Evolutionary conservation across 2,113 vertebrate species (phyloP), one percentile per base, ranked within the genome.

Genomic region (Salminus brasiliensis): DNA sequence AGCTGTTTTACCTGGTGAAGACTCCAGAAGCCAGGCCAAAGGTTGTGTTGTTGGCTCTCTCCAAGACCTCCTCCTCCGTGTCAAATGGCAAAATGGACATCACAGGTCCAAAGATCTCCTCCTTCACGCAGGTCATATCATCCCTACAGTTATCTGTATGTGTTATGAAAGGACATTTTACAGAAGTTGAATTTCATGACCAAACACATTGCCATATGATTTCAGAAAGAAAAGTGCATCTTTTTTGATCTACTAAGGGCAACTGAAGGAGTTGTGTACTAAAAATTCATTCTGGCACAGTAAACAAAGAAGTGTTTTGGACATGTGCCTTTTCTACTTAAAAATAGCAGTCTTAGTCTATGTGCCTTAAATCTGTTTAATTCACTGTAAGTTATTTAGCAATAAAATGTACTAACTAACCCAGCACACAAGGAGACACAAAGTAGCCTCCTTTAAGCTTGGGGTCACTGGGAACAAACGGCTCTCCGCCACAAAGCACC

Each of bases 101-200:
- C 27, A 99, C 98, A 0, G 98, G 98, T 2, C 97, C 98, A 16
- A 99, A 99, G 77, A 99, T 98, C 91, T 99, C 97, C 85, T 99
- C 97, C 83, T 94, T 96, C 80, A 99, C 97, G 67, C 96, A 98
- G 0, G 94, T 96, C 97, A 99, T 98, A 72, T 95, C 93, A 25
- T 99, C 98, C 0, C 75, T 95, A 91, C 97, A 99, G 88, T 96
- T 91, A 60, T 95, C 98, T 99, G 88, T 36, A 74, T 52, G 34
- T 29, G 30, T n/a, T n/a, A 59, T 3, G 25, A 6, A 0, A 0
- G 12, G 29, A 81, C 3, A 66, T 11, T 73, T 60, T 15, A 53
- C 43, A 55, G 2, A 10, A 3, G 7, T 34, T n/a, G 60, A 66
- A 52, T 3, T 18, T 53, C 57, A 60, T 16, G 9, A 53, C 18